These are phyloP conservation scores for Xiphydria camelus DNA, from an alignment of 2,888 invertebrate species.

Conservation along the genomic window DNA sequence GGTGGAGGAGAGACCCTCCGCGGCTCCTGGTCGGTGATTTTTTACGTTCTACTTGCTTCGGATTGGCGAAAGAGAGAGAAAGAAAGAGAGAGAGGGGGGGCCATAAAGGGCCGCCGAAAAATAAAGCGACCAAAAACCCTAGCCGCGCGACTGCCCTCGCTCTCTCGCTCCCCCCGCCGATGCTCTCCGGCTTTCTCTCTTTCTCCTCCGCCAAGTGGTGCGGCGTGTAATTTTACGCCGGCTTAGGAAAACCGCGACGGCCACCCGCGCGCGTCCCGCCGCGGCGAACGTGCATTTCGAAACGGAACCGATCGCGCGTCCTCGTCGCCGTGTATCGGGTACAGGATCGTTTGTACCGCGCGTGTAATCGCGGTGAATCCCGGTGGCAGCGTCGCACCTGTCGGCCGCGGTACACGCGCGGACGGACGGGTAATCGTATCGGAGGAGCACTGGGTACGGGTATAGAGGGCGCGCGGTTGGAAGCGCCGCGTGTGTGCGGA, in stretches of 20 bases:
- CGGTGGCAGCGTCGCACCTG: too few relatives aligned
- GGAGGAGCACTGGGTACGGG: too few relatives aligned
- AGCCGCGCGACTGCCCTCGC: constrained; percentile 25
- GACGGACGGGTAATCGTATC: too few relatives aligned
- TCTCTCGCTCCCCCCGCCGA: constrained; percentile 18
- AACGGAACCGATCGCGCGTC: constrained; percentile 50
- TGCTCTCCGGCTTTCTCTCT: constrained; percentile 23
- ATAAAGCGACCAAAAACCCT: constrained; percentile 40
- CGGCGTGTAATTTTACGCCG: constrained; percentile 58
- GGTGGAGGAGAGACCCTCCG: constrained; percentile 49
- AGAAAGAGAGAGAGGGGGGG: constrained; percentile 20
- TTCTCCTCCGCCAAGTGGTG: constrained; percentile 26
- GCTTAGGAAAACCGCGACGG: constrained; percentile 58
- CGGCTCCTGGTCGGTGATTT: constrained; percentile 48
- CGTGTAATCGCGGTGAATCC: too few relatives aligned
- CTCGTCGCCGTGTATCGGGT: constrained; percentile 21
- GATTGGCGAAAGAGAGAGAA: constrained; percentile 45
- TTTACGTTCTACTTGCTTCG: constrained; percentile 54
- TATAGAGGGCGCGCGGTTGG: too few relatives aligned
- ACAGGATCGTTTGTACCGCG: constrained; percentile 14
- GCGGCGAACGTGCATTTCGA: constrained; percentile 54
- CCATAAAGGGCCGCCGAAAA: constrained; percentile 54
- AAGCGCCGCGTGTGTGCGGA: too few relatives aligned
- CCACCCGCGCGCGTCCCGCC: constrained; percentile 56
- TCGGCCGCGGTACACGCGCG: too few relatives aligned